A percentile compares a stretch with the other conserved stretches of the same genome.
Evolutionary conservation across 2,113 vertebrate species (phyloP).

Genomic region (Megaceryle maxima): DNA sequence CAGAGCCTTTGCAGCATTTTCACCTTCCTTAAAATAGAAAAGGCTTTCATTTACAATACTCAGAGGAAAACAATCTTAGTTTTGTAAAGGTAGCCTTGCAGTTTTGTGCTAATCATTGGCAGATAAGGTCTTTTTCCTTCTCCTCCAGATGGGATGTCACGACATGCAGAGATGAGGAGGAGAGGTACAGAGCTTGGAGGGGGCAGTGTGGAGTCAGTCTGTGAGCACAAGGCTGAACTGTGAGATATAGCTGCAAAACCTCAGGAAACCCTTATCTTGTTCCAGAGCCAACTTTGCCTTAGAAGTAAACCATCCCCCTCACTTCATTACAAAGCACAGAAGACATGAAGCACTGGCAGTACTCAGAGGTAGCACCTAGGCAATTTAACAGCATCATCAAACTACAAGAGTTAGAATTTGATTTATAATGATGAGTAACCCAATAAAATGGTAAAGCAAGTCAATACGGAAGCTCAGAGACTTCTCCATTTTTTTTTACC

Average conservation of each 20-base stretch:
- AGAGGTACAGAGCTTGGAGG: not conserved
- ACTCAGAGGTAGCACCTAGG: constrained; percentile 33
- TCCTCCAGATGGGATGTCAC: not conserved
- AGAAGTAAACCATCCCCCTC: not conserved
- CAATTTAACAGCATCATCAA: constrained; percentile 60
- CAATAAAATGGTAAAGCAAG: constrained; percentile 75
- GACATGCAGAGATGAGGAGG: not conserved
- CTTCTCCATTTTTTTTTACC: constrained; percentile 36
- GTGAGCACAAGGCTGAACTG: not conserved
- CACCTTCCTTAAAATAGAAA: not conserved
- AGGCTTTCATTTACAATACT: not conserved
- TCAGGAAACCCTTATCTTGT: constrained; percentile 40
- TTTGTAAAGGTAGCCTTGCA: not conserved
- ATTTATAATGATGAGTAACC: constrained; percentile 76
- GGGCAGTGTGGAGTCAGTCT: accelerated
- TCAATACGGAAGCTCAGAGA: constrained; percentile 72
- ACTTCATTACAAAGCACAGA: not conserved
- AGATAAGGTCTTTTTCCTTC: not conserved
- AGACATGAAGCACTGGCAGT: constrained; percentile 7
- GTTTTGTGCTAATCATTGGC: not conserved
- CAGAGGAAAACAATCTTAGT: not conserved
- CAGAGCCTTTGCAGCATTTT: not conserved
- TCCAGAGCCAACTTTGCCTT: not conserved
- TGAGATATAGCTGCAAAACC: not conserved
- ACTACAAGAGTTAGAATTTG: constrained; percentile 37